Conservation (phyloP, 1,140 invertebrate genomes). For the Acromyrmex heyeri region DNA sequence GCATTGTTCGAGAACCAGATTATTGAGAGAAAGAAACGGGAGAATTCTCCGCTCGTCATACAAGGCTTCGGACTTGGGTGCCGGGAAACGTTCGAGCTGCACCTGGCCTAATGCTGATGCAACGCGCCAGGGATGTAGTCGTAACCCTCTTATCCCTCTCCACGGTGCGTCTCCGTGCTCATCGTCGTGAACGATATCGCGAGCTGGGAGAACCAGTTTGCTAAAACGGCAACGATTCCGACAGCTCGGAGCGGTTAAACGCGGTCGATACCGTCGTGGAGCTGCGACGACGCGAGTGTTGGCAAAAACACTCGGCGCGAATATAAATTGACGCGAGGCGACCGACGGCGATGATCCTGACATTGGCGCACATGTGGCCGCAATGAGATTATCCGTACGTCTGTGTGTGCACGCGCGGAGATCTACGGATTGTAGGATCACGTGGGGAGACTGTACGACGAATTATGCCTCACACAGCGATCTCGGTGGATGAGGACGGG, state of each 20-base stretch:
- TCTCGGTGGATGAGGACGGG: background rate
- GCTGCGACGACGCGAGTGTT: background rate
- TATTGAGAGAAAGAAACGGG: background rate
- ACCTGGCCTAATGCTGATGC: conserved; percentile 35
- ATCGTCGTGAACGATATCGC: conserved; percentile 15
- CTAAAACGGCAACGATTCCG: background rate
- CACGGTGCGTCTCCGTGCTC: background rate
- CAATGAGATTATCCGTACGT: conserved; percentile 26
- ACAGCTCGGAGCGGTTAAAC: background rate
- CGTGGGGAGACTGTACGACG: no score
- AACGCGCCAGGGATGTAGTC: conserved; percentile 35
- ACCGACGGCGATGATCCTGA: background rate
- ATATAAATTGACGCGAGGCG: background rate
- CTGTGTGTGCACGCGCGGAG: background rate
- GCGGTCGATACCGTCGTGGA: background rate
- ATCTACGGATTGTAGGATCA: background rate
- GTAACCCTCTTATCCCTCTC: conserved; percentile 2
- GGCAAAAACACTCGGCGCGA: background rate
- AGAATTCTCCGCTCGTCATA: background rate
- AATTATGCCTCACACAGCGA: conserved; percentile 17
- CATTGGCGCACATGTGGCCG: conserved; percentile 13
- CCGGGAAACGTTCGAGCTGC: conserved; percentile 30
- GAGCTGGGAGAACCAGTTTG: conserved; percentile 9
- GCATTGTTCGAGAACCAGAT: conserved; percentile 35
- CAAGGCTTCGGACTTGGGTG: background rate